Evolutionary conservation across 2,888 invertebrate species (phyloP).

Genomic region (Cephus rjabovi): DNA sequence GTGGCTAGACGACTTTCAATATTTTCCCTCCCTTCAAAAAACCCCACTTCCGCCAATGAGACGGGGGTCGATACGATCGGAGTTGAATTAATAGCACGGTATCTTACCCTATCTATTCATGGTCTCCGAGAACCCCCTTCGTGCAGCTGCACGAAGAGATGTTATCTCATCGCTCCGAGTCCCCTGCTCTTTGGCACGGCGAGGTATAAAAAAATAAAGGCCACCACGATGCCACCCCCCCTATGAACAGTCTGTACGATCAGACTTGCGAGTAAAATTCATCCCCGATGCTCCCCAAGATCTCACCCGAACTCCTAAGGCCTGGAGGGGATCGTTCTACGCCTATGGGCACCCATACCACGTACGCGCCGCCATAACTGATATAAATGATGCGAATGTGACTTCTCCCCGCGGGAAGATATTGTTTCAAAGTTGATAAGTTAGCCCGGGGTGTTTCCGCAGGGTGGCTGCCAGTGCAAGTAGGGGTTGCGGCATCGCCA

Average conservation of each 20-base stretch:
- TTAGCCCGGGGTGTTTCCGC: slow-evolving; percentile 19
- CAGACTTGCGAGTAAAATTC: neutral
- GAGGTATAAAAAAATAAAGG: neutral
- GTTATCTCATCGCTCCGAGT: neutral
- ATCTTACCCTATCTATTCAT: slow-evolving; percentile 8
- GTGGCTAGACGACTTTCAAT: neutral
- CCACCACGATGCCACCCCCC: neutral
- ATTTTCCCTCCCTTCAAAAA: neutral
- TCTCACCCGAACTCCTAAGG: neutral
- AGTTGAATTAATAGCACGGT: slow-evolving; percentile 7
- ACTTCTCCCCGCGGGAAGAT: slow-evolving; percentile 24
- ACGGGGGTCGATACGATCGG: neutral
- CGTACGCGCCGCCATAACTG: slow-evolving; percentile 15
- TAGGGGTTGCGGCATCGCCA: neutral
- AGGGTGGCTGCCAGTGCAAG: neutral
- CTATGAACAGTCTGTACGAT: neutral
- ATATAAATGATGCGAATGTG: slow-evolving; percentile 30
- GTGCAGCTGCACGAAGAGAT: slow-evolving; percentile 1
- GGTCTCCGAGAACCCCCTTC: slow-evolving; percentile 1
- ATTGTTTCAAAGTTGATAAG: slow-evolving; percentile 43
- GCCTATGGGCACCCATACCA: slow-evolving; percentile 4
- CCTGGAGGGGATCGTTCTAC: slow-evolving; percentile 21
- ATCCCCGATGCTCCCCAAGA: neutral
- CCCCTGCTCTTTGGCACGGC: neutral
- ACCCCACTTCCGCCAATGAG: slow-evolving; percentile 3